phyloP scores from a whole-genome alignment of 2,888 invertebrate species.

The Lysandra coridon region DNA sequence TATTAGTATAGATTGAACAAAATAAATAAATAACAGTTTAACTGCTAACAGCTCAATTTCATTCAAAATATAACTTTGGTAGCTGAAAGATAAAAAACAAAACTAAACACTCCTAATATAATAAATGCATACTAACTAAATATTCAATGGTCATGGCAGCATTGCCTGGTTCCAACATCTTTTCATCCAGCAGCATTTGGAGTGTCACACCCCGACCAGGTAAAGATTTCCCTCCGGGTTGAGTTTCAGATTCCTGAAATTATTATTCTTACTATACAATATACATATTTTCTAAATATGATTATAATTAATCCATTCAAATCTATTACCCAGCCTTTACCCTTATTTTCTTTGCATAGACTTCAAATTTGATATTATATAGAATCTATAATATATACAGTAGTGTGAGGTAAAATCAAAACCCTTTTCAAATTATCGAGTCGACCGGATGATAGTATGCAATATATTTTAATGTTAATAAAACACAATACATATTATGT shows the following conservation, averaged over 20 bases:
- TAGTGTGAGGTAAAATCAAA: too few relatives aligned
- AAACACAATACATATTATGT: too few relatives aligned
- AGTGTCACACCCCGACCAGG: slow-evolving; percentile 88
- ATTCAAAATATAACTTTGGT: too few relatives aligned
- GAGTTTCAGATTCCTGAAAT: slow-evolving; percentile 70
- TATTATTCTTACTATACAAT: not conserved
- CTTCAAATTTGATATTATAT: not conserved
- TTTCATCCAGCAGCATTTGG: slow-evolving; percentile 91
- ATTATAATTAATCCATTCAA: not conserved
- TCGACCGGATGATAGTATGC: too few relatives aligned
- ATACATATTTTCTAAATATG: not conserved
- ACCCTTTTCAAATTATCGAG: too few relatives aligned
- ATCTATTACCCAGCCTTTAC: not conserved
- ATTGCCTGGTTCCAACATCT: slow-evolving; percentile 90
- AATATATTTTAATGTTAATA: too few relatives aligned
- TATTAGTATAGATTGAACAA: too few relatives aligned
- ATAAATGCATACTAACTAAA: slow-evolving; percentile 78
- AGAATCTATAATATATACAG: too few relatives aligned
- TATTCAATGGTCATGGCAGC: slow-evolving; percentile 94
- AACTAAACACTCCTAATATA: not conserved
- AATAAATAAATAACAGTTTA: too few relatives aligned
- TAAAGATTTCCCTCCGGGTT: slow-evolving; percentile 70
- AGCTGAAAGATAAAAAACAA: not conserved
- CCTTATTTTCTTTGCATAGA: not conserved
- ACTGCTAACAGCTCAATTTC: too few relatives aligned